These are phyloP conservation scores for Drosophila kohkoa DNA, from an alignment of 1,140 invertebrate genomes.

Conservation along the genomic window DNA sequence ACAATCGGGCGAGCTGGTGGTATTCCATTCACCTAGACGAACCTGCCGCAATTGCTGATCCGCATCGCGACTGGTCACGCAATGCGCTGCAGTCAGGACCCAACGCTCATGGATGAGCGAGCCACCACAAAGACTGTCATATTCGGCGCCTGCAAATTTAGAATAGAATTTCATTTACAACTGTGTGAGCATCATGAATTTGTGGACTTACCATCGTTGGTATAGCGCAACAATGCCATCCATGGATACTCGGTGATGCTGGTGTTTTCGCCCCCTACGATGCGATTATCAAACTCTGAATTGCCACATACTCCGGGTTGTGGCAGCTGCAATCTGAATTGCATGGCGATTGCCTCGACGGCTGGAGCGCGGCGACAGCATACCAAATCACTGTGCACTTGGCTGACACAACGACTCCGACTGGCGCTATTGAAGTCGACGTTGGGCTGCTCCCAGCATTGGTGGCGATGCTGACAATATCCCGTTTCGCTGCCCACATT, in stretches of 20 bases:
- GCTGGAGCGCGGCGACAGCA: constrained; percentile 40
- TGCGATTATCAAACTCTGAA: constrained; percentile 22
- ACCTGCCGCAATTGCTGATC: constrained; percentile 7
- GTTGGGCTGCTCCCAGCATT: constrained; percentile 23
- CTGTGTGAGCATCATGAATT: background rate
- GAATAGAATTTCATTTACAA: no score
- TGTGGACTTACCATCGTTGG: constrained; percentile 35
- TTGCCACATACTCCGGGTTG: constrained; percentile 34
- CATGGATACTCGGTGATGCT: constrained; percentile 52
- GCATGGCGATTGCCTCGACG: no score
- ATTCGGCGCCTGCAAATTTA: constrained; percentile 17
- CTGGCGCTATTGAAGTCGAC: background rate
- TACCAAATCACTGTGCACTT: constrained; percentile 22
- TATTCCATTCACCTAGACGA: constrained; percentile 61
- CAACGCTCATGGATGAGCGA: constrained; percentile 49
- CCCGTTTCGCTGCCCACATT: background rate
- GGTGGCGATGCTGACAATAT: constrained; percentile 29
- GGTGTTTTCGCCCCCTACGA: constrained; percentile 34
- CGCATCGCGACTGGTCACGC: constrained; percentile 10
- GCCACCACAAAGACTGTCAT: constrained; percentile 46
- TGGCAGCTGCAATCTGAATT: constrained; percentile 9
- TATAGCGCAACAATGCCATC: constrained; percentile 56
- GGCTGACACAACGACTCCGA: constrained; percentile 18
- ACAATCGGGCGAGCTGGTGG: constrained; percentile 15
- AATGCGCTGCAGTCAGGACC: constrained; percentile 61